Evolutionary conservation across 2,888 invertebrate species (phyloP).

Genomic region (Liodrosophila aerea): DNA sequence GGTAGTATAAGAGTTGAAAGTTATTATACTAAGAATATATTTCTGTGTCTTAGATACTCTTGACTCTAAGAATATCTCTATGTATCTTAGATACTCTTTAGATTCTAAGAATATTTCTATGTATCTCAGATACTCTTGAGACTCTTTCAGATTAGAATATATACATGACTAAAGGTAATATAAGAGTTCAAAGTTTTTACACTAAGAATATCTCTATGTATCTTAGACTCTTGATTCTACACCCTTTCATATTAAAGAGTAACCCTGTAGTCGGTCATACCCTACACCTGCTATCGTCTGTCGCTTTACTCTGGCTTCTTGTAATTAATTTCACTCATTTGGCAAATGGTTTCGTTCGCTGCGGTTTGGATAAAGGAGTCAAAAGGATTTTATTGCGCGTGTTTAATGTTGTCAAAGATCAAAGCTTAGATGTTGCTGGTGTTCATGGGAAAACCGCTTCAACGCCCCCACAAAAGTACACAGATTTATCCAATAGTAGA

Average conservation of each 20-base stretch:
- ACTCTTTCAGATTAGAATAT: no score
- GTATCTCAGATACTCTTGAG: no score
- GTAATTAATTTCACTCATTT: conserved; percentile 73
- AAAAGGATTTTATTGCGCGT: conserved; percentile 71
- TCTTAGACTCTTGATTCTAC: no score
- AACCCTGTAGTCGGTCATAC: conserved; percentile 1
- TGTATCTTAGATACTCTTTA: no score
- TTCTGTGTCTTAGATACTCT: no score
- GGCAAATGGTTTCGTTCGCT: conserved; percentile 65
- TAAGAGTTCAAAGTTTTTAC: no score
- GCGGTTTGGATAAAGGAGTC: conserved; percentile 19
- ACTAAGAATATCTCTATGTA: no score
- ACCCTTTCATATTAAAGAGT: background rate
- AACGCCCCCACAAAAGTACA: conserved; percentile 45
- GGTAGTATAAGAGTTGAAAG: no score
- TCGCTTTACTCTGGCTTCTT: conserved; percentile 57
- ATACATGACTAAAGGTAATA: no score
- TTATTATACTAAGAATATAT: no score
- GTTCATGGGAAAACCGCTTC: conserved; percentile 38
- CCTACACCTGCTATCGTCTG: background rate
- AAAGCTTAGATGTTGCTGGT: conserved; percentile 47
- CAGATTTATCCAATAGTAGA: background rate
- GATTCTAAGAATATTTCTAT: no score
- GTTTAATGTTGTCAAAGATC: conserved; percentile 67
- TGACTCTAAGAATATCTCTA: no score